These are phyloP conservation scores for Hippotragus niger DNA, from an alignment of 2,113 vertebrate species.

Conservation along the genomic window DNA sequence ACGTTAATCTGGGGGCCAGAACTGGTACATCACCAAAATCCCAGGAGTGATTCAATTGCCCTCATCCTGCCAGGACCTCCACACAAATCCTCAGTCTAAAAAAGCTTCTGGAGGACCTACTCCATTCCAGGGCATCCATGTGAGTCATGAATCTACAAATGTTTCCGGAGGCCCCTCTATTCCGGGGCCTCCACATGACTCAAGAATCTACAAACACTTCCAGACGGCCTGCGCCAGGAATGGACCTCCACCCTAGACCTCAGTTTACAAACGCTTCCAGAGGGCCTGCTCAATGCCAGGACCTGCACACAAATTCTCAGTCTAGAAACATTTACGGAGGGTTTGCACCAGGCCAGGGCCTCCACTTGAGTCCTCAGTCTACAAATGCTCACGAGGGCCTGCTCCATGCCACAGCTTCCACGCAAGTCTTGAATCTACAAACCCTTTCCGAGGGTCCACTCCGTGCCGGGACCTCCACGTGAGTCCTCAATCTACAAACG, in stretches of 20 bases:
- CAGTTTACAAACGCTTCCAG: background rate
- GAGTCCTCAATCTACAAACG: background rate
- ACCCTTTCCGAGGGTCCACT: background rate
- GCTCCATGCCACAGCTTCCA: too few species aligned
- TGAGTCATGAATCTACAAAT: background rate
- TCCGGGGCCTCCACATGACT: background rate
- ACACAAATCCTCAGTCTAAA: rapidly evolving
- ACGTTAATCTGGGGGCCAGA: background rate
- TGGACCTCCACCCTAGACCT: too few species aligned
- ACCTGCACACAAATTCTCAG: too few species aligned
- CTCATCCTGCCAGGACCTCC: background rate
- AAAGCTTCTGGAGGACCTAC: too few species aligned
- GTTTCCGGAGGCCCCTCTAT: too few species aligned
- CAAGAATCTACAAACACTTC: background rate
- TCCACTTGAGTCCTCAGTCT: too few species aligned
- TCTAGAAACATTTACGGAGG: too few species aligned
- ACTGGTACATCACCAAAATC: background rate
- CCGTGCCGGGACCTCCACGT: rapidly evolving
- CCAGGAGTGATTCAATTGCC: background rate
- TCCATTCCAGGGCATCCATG: too few species aligned
- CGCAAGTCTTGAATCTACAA: too few species aligned
- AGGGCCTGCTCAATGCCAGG: too few species aligned
- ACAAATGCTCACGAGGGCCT: too few species aligned
- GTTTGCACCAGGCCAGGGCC: too few species aligned
- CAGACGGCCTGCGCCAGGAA: rapidly evolving